Evolutionary conservation across 1,140 invertebrate genomes (phyloP), one percentile per base, ranked within the genome.

Genomic region (Drosophila santomea): DNA sequence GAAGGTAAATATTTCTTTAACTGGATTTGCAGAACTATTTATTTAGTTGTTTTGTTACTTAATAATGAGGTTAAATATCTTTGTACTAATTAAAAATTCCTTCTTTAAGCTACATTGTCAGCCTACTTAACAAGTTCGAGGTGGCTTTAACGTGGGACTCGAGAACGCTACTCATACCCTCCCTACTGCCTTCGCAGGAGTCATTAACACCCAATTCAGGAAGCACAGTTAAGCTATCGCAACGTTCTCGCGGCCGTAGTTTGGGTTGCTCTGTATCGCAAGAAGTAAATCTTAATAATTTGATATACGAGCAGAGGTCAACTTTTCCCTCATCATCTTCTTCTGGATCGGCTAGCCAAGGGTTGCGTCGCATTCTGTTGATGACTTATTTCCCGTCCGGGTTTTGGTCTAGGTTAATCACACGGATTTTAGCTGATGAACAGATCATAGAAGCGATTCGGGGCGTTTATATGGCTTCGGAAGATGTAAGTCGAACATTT

Each of bases 311-410:
- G 47, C 82, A 78, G 12, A 66, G 63, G 17, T 48, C 51, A 39
- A 17, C 63, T 0, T 66, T 48, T 0, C 57, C 57, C 7, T 56
- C 68, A 8, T 17, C 66, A 1, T 51, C 80, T 25, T 35, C 60
- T 0, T 32, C 51, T 10, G 7, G 50, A 10, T 8, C 44, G 12
- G 23, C 43, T 4, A 64, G 17, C 15, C 56, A 79, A 25, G 85
- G 91, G 1, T 48, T 92, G 14, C 63, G 89, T 14, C 91, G 97
- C 8, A 92, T 98, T 28, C 93, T 98, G 4, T 93, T 98, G 1
- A 97, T 99, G 95, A 98, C 98, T 0, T 99, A 99, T 93, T 97
- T 99, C 91, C 99, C 99, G 0, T 97, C 97, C 76, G 99, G 99
- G 0, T 99, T 99, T 93, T 99, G 98, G 99, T 97, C 98, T 0